These are phyloP conservation scores for Podarcis raffonei DNA, from an alignment of 2,113 vertebrate genomes.

Conservation along the genomic window DNA sequence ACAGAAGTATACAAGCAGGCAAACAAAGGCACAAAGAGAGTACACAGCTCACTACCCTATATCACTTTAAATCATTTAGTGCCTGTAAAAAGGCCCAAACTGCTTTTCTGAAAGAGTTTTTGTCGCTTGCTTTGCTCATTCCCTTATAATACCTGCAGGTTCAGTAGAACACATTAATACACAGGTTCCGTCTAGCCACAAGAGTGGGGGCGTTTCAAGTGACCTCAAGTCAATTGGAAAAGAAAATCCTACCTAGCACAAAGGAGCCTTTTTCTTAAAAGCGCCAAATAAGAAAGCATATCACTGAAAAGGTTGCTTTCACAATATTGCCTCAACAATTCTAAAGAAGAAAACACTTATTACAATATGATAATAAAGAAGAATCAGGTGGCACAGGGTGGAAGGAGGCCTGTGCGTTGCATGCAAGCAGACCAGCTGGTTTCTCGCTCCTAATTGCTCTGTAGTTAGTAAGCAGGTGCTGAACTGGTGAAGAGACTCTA, in stretches of 20 bases:
- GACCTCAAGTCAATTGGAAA: background rate
- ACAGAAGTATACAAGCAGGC: background rate
- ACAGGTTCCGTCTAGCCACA: background rate
- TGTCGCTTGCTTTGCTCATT: background rate
- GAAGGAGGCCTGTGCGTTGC: background rate
- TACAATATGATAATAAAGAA: background rate
- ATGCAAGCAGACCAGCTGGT: background rate
- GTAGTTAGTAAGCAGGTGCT: background rate
- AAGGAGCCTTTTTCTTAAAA: background rate
- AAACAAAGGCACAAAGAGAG: constrained; percentile 11
- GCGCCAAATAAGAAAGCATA: background rate
- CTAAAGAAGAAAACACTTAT: background rate
- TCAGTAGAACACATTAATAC: background rate
- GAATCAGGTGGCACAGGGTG: background rate
- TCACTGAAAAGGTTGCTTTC: background rate
- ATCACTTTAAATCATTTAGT: constrained; percentile 1
- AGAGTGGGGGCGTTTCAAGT: background rate
- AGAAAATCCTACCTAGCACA: background rate
- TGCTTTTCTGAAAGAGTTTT: background rate
- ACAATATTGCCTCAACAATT: background rate
- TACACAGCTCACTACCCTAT: background rate
- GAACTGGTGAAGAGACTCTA: background rate
- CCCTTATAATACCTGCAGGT: background rate
- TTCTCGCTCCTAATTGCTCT: too few relatives aligned
- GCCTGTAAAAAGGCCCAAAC: background rate